Conservation (phyloP, 2,797 vertebrate species). For the Catamblyrhynchus diadema region DNA sequence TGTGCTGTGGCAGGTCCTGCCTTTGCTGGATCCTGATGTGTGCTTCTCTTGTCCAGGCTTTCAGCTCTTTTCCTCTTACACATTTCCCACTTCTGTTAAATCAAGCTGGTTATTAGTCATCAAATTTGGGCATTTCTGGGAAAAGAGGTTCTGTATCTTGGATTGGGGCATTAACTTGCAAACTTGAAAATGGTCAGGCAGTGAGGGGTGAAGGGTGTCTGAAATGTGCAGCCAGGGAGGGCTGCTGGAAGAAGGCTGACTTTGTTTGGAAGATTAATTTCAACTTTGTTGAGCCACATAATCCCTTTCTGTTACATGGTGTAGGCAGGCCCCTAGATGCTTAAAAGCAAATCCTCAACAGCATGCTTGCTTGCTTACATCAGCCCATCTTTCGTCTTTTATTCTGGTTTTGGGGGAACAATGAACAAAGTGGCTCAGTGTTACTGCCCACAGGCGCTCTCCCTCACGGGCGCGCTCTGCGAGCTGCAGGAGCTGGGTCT, state of each 20-base stretch:
- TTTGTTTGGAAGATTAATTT: constrained; percentile 74
- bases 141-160: not conserved
- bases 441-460: not conserved
- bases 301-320: constrained; percentile 72
- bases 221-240: not conserved
- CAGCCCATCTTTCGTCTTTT: constrained; percentile 64
- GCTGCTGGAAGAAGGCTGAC: constrained; percentile 68
- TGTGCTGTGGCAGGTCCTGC: not conserved
- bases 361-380: constrained; percentile 76
- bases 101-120: not conserved
- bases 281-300: constrained; percentile 71
- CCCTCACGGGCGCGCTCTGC: accelerated
- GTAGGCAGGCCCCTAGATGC: constrained; percentile 67
- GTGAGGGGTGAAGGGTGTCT: constrained; percentile 25
- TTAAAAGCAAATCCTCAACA: constrained; percentile 73
- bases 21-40: not conserved
- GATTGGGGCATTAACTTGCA: not conserved
- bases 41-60: not conserved
- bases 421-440: constrained; percentile 78
- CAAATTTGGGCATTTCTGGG: not conserved
- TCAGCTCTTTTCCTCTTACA: constrained; percentile 6
- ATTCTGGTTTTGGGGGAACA: constrained; percentile 64
- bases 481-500: not conserved
- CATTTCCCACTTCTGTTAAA: not conserved
- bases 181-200: not conserved